phyloP scores from a whole-genome alignment of 2,888 invertebrate genomes.

The Cantharis nigra region DNA sequence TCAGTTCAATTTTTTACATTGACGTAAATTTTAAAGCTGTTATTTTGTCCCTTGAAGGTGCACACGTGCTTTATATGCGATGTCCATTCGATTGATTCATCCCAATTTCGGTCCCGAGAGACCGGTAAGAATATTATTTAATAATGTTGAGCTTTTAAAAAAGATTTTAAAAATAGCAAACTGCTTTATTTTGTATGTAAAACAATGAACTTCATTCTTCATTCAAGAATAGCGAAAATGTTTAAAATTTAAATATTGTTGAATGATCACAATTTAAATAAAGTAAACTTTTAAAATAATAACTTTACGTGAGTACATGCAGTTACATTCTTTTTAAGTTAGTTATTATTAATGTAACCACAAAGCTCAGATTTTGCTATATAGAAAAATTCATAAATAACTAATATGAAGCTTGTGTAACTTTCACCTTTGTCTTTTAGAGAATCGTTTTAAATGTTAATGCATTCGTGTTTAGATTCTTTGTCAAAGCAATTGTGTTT shows the following conservation, averaged over 20 bases:
- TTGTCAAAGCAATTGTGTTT: constrained; percentile 15
- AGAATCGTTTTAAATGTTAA: constrained; percentile 17
- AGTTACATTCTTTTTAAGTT: not conserved
- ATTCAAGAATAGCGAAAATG: not conserved
- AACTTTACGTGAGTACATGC: not conserved
- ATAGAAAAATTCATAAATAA: not conserved
- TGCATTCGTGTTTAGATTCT: constrained; percentile 9
- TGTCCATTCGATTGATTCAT: not conserved
- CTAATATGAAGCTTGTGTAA: constrained; percentile 3
- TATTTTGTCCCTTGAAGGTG: not conserved
- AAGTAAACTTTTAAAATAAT: not conserved
- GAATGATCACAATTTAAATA: not conserved
- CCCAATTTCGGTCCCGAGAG: not conserved
- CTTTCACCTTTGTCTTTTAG: constrained; percentile 8
- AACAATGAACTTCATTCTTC: not conserved
- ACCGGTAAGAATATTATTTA: not conserved
- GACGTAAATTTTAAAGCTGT: not conserved
- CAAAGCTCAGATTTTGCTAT: not conserved
- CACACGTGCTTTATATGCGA: not conserved
- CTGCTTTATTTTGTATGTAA: too few relatives aligned
- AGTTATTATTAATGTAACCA: not conserved
- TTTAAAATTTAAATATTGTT: not conserved
- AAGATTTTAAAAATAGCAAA: not conserved
- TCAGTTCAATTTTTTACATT: not conserved
- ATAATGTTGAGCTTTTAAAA: not conserved